A percentile compares a stretch with the other conserved stretches of the same genome.
Conservation (phyloP, 2,797 vertebrate species). For the Gobio occitaniae region DNA sequence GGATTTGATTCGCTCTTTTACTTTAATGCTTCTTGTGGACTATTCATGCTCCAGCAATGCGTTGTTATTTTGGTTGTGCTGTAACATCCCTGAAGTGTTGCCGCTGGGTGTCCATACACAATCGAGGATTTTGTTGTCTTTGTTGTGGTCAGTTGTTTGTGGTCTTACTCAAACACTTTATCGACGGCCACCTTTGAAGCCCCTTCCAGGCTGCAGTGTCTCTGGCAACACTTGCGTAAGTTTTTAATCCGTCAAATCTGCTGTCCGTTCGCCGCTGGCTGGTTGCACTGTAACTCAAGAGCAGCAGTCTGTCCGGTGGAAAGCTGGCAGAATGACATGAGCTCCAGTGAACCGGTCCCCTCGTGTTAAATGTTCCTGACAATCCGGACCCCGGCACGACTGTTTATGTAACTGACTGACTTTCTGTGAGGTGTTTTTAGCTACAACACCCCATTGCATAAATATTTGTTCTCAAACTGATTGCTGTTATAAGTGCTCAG, state of each 20-base stretch:
- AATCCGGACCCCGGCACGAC: conserved; percentile 33
- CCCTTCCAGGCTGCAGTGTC: conserved; percentile 17
- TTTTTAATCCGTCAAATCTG: conserved; percentile 28
- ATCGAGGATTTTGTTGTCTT: background rate
- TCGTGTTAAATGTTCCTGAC: conserved; percentile 27
- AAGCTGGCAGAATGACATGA: conserved; percentile 56
- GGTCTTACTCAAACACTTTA: background rate
- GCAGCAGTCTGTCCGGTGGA: conserved; percentile 55
- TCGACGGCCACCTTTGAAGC: background rate
- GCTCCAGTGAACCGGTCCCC: conserved; percentile 24
- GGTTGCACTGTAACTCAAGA: conserved; percentile 54
- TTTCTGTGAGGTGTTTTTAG: conserved; percentile 47
- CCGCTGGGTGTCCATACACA: background rate
- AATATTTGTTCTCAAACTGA: conserved; percentile 38
- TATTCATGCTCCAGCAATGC: background rate
- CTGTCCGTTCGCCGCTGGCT: conserved; percentile 22
- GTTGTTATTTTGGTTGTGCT: conserved; percentile 26
- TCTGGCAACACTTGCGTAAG: conserved; percentile 19
- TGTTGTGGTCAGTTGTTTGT: conserved; percentile 25
- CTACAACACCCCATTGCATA: conserved; percentile 26
- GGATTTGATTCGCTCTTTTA: conserved; percentile 25
- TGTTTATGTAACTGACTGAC: conserved; percentile 52
- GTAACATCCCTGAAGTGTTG: conserved; percentile 6
- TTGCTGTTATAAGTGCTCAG: conserved; percentile 20
- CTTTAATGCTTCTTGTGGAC: conserved; percentile 3